These are phyloP conservation scores for Budorcas taxicolor DNA, from an alignment of 2,113 vertebrate genomes.

Conservation along the genomic window DNA sequence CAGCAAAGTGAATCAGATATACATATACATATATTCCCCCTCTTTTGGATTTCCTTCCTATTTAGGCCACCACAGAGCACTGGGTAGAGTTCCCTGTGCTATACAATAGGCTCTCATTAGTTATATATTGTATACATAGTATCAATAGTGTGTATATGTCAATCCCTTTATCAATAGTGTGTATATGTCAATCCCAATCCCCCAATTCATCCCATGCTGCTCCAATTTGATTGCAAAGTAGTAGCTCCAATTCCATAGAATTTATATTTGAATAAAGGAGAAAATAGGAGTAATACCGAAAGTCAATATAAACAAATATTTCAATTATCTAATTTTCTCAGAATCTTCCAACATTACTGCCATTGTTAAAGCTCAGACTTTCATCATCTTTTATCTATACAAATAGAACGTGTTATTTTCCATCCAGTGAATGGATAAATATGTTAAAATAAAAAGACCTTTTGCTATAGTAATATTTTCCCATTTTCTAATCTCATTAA, in stretches of 20 bases:
- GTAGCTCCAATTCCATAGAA: not conserved
- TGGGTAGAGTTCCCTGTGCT: not conserved
- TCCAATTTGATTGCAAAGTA: not conserved
- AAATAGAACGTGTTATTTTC: not conserved
- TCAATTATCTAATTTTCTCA: not conserved
- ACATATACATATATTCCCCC: not conserved
- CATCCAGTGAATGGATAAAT: not conserved
- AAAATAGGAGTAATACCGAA: not conserved
- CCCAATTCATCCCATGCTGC: not conserved
- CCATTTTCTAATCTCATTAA: not conserved
- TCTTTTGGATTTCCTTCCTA: not conserved
- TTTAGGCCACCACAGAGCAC: not conserved
- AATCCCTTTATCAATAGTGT: not conserved
- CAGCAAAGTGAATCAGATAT: not conserved
- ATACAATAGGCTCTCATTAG: not conserved
- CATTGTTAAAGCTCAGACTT: not conserved
- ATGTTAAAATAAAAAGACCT: not conserved
- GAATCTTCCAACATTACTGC: not conserved
- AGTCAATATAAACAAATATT: not conserved
- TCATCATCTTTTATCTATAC: not conserved
- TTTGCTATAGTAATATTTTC: not conserved
- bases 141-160: not conserved
- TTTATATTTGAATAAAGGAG: not conserved
- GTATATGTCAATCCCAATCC: not conserved
- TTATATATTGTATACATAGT: not conserved